A percentile compares a stretch with the other conserved stretches of the same genome.
Evolutionary conservation across 2,888 invertebrate genomes (phyloP).

Genomic region (Pseudococcus longispinus): DNA sequence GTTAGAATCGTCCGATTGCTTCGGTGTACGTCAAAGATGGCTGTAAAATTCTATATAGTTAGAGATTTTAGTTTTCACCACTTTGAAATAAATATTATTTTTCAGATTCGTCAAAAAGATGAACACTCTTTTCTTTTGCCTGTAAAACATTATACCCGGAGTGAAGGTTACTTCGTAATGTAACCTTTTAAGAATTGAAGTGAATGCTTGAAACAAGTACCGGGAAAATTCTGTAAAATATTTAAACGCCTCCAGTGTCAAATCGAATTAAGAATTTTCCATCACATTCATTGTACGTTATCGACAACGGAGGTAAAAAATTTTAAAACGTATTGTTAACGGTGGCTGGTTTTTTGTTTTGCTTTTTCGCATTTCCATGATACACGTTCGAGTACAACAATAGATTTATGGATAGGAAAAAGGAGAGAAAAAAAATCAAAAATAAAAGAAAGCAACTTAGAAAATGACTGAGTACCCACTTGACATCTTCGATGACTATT

Average conservation of each 20-base stretch:
- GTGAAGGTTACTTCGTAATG: background rate
- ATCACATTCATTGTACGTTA: constrained; percentile 16
- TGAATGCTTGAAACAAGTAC: constrained; percentile 39
- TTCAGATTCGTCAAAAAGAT: background rate
- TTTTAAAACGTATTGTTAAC: constrained; percentile 41
- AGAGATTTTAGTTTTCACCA: background rate
- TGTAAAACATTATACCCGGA: background rate
- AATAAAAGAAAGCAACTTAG: constrained; percentile 36
- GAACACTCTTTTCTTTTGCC: background rate
- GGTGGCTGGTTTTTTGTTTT: constrained; percentile 18
- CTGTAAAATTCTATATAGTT: background rate
- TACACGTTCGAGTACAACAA: constrained; percentile 3
- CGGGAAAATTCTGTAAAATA: constrained; percentile 25
- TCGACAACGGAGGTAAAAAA: constrained; percentile 43
- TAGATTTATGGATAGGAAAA: background rate
- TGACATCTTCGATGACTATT: constrained; percentile 52
- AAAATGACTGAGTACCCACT: constrained; percentile 44
- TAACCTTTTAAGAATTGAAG: constrained; percentile 8
- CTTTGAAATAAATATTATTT: background rate
- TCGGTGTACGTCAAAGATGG: too few relatives aligned
- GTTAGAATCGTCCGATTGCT: too few relatives aligned
- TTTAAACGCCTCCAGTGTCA: constrained; percentile 42
- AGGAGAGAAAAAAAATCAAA: background rate
- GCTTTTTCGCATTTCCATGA: constrained; percentile 27
- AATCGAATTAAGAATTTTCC: constrained; percentile 52